Evolutionary conservation across 1,140 invertebrate species (phyloP), one percentile per base, ranked within the genome.

Genomic region (Tetramorium parvispinum): DNA sequence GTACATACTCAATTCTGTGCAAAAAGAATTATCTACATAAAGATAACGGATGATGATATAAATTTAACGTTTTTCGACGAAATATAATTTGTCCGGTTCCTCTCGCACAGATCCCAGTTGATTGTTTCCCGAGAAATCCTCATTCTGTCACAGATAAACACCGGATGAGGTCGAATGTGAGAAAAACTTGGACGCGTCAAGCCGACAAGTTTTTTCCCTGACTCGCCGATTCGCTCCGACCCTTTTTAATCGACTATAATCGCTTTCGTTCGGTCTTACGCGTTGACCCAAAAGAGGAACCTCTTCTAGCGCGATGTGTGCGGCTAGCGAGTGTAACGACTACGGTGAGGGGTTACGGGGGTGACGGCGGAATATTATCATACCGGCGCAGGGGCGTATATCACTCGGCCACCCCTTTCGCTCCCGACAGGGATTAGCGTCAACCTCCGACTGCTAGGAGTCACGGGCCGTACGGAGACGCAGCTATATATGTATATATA

Each of bases 361-460:
- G 82, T 40, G 66, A 40, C 27, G 66, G 85, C 65, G 89, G 90
- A 93, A 94, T 94, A 95, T 95, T 95, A 95, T 94, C 94, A 93
- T 94, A 93, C 92, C 91, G 91, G 92, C 88, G 92, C 92, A 94
- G 93, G 92, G 92, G 90, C 91, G 93, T 95, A 94, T 94, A 95
- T 95, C 94, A 94, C 91, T 88, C 91, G 88, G 88, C 91, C 91
- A 94, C 93, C 93, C 94, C 93, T 94, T 93, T 93, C 89, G 90
- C 85, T 91, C 89, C 91, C 92, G 93, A 92, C 92, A 91, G 92
- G 94, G 94, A 95, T 95, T 95, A 95, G 93, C 93, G 93, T 94
- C 93, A 94, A 92, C 91, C 92, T 94, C 92, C 92, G 90, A 93
- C 92, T 91, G 91, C 91, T 93, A 92, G 91, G 93, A 93, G 92